Evolutionary conservation across 1,140 invertebrate species (phyloP).

Genomic region (Nylanderia fulva): DNA sequence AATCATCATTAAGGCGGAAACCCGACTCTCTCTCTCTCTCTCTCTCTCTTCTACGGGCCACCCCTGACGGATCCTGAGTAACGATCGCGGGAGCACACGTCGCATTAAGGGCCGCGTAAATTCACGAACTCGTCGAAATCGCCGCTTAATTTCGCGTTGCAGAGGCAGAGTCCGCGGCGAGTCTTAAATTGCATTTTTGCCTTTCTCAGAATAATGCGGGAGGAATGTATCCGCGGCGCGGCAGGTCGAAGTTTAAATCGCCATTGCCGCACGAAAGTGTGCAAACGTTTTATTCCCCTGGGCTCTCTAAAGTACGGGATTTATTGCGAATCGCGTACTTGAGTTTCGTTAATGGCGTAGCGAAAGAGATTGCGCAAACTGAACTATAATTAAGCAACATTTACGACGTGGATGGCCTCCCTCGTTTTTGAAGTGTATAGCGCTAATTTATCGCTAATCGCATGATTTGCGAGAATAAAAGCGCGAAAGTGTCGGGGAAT

Average conservation of each 20-base stretch:
- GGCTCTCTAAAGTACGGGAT: constrained; percentile 43
- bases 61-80: constrained; percentile 71
- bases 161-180: constrained; percentile 39
- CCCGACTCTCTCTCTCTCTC: too few relatives aligned
- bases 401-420: constrained; percentile 19
- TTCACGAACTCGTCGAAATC: constrained; percentile 65
- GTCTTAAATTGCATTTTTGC: constrained; percentile 52
- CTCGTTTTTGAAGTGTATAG: background rate
- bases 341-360: constrained; percentile 36
- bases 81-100: constrained; percentile 66
- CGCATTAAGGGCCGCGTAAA: constrained; percentile 66
- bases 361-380: constrained; percentile 43
- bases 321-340: constrained; percentile 24
- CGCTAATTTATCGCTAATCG: constrained; percentile 48
- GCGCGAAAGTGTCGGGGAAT: background rate
- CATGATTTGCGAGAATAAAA: constrained; percentile 34
- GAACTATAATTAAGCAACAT: constrained; percentile 48
- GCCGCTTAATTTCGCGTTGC: constrained; percentile 63
- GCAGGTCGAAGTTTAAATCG: constrained; percentile 20
- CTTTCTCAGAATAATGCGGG: constrained; percentile 51
- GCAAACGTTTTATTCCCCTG: constrained; percentile 37
- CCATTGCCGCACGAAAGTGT: constrained; percentile 2
- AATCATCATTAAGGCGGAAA: constrained; percentile 76
- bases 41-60: constrained; percentile 48
- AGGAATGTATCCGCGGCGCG: background rate